These are phyloP conservation scores for Drosophila athabasca DNA, from an alignment of 1,140 invertebrate species.

Conservation along the genomic window DNA sequence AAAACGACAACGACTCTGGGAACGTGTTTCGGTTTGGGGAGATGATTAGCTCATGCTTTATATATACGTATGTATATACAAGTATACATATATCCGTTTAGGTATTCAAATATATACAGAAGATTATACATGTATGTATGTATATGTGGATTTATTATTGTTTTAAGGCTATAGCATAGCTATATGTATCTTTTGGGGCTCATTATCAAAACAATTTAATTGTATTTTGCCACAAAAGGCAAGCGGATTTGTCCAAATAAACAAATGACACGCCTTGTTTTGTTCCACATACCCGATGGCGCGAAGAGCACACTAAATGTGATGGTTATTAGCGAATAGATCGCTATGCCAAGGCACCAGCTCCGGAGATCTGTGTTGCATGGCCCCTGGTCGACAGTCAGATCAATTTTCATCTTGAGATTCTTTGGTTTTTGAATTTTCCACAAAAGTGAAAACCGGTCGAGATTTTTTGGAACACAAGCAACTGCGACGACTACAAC, in stretches of 20 bases:
- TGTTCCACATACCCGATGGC: conserved; percentile 43
- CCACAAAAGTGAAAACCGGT: conserved; percentile 30
- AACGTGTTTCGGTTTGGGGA: conserved; percentile 33
- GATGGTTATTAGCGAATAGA: conserved; percentile 43
- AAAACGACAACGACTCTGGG: conserved; percentile 20
- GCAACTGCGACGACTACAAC: conserved; percentile 18
- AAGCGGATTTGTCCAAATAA: conserved; percentile 13
- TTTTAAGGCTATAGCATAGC: conserved; percentile 20
- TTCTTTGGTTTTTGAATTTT: background rate
- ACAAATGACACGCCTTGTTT: conserved; percentile 40
- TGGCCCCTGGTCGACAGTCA: conserved; percentile 59
- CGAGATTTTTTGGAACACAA: background rate
- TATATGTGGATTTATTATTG: background rate
- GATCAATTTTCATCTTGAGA: conserved; percentile 62
- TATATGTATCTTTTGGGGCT: background rate
- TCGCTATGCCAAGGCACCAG: conserved; percentile 67
- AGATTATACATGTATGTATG: background rate
- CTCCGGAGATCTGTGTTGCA: conserved; percentile 50
- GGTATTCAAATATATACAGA: background rate
- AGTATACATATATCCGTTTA: background rate
- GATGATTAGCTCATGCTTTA: conserved; percentile 62
- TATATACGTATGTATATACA: conserved; percentile 5
- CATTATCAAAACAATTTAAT: background rate
- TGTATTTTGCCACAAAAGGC: background rate
- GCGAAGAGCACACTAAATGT: conserved; percentile 33